Conservation (phyloP, 2,113 vertebrate species). For the Dasyurus viverrinus region DNA sequence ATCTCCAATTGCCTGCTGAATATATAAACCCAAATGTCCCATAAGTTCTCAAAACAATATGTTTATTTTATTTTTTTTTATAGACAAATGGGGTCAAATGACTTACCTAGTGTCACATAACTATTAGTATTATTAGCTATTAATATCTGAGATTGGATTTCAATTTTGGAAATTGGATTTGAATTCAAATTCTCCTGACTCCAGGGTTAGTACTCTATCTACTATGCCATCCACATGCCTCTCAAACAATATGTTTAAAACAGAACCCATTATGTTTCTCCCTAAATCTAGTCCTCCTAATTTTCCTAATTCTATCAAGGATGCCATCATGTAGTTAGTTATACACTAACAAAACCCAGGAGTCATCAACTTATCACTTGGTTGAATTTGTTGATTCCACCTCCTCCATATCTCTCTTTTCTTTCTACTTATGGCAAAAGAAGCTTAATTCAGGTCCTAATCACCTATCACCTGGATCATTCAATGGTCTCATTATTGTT, state of each 20-base stretch:
- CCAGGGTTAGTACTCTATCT: background rate
- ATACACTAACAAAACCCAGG: background rate
- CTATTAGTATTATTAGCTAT: background rate
- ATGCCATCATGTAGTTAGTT: background rate
- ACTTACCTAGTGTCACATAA: background rate
- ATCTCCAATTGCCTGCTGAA: background rate
- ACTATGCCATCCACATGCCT: background rate
- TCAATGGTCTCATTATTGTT: background rate
- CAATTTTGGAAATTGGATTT: background rate
- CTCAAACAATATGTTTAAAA: background rate
- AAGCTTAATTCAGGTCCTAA: background rate
- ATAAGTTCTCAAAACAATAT: background rate
- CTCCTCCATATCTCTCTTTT: background rate
- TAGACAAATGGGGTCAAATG: background rate
- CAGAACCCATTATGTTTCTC: background rate
- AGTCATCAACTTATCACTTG: background rate
- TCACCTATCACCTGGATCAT: background rate
- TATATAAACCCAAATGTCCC: background rate
- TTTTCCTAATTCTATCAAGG: background rate
- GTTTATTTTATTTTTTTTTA: background rate
- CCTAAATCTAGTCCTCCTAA: background rate
- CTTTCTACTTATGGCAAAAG: background rate
- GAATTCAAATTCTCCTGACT: background rate
- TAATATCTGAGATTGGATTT: background rate
- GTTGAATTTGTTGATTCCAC: background rate